These are phyloP conservation scores for Vanessa tameamea DNA, from an alignment of 1,140 invertebrate species.

Conservation along the genomic window DNA sequence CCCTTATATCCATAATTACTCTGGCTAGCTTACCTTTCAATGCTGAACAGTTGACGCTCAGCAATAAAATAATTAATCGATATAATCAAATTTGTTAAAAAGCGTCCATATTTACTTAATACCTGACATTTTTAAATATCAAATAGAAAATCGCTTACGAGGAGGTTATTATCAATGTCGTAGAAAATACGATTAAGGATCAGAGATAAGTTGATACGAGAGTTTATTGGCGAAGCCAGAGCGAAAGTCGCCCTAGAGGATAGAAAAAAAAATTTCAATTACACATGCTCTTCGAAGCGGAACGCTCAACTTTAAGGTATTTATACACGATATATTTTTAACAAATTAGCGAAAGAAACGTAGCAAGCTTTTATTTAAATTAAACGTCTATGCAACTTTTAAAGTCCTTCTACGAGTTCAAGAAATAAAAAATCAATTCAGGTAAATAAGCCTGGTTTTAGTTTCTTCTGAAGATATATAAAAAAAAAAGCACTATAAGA, in stretches of 20 bases:
- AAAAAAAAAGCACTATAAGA: too few relatives aligned
- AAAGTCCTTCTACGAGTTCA: too few relatives aligned
- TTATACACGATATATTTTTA: background rate
- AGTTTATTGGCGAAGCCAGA: slow-evolving; percentile 15
- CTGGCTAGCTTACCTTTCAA: too few relatives aligned
- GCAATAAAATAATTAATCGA: too few relatives aligned
- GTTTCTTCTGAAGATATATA: too few relatives aligned
- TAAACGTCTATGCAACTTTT: too few relatives aligned
- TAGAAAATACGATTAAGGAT: slow-evolving; percentile 14
- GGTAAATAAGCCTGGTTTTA: too few relatives aligned
- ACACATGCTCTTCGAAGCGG: slow-evolving; percentile 3
- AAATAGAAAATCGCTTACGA: background rate
- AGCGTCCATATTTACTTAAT: too few relatives aligned
- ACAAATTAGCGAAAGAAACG: background rate
- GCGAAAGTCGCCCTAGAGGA: background rate
- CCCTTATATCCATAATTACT: too few relatives aligned
- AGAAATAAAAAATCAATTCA: too few relatives aligned
- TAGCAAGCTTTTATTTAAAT: background rate
- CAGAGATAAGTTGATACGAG: slow-evolving; percentile 1
- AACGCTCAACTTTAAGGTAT: slow-evolving; percentile 3
- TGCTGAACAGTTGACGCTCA: too few relatives aligned
- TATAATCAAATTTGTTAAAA: too few relatives aligned
- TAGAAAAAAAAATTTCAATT: slow-evolving; percentile 18
- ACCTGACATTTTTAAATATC: background rate
- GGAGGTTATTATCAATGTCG: background rate